Conservation (phyloP, 2,888 invertebrate genomes). For the Liposcelis brunnea region DNA sequence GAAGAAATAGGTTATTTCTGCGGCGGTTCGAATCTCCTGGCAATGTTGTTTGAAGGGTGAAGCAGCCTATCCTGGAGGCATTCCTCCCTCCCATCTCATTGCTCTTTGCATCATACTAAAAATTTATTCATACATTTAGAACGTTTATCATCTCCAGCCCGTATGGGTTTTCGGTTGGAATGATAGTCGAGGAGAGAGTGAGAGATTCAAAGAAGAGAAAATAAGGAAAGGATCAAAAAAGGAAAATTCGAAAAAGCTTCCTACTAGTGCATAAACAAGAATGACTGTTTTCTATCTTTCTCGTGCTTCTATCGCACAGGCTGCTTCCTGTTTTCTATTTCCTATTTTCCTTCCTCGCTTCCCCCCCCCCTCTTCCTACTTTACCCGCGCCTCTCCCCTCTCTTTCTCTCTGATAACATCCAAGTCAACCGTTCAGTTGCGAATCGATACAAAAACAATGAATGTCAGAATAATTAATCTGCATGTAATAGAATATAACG, state of each 20-base stretch:
- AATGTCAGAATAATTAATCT: too few species aligned
- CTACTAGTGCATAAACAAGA: not conserved
- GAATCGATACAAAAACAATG: not conserved
- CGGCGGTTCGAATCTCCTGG: too few species aligned
- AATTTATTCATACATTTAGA: too few species aligned
- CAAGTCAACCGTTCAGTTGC: not conserved
- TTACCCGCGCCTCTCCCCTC: not conserved
- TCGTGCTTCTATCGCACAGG: not conserved
- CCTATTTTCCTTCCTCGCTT: conserved; percentile 9
- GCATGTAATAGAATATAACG: too few species aligned
- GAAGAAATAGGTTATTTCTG: too few species aligned
- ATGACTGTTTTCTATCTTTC: not conserved
- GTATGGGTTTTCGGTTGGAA: too few species aligned
- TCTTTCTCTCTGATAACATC: not conserved
- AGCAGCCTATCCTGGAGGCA: too few species aligned
- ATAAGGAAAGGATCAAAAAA: not conserved
- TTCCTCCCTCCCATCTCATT: too few species aligned
- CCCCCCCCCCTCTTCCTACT: conserved; percentile 8
- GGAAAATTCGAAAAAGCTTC: not conserved
- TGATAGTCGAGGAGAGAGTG: too few species aligned
- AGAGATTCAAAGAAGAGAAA: conserved; percentile 7
- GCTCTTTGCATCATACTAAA: too few species aligned
- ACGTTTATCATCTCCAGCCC: too few species aligned
- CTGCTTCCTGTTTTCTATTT: conserved; percentile 4
- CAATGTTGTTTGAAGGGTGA: too few species aligned